Base-by-base conservation (phyloP, 2,113 vertebrate species). In the Podiceps cristatus region DNA sequence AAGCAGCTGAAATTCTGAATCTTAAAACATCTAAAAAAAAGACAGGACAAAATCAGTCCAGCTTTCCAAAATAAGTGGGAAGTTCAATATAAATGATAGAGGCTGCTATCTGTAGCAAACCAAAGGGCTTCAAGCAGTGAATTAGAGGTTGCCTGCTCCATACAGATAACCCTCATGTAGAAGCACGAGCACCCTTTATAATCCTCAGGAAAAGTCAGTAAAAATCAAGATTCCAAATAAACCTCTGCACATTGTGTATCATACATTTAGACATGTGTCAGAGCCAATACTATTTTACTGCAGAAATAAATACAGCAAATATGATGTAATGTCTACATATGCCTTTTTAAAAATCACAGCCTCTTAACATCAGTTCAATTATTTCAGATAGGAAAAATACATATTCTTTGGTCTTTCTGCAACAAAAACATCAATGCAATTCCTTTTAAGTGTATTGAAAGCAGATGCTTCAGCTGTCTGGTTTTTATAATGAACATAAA, bases 371-470 rank as follows among this genome's bases (percentile, higher is more conserved):
- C 49, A 91, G 42, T 77, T 95, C 42, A 62, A 66, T 90, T 71
- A 90, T 86, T 86, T 82, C 59, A 69, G n/a, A 69, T 33, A 82
- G 7, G 37, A 86, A 93, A 95, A 94, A 92, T 44, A 80, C 2
- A 58, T 42, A 69, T 18, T 69, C 24, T 79, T 87, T 69, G 44
- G 42, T 79, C 45, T 83, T 92, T 88, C 72, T 83, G 67, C 25
- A 95, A 86, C 75, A 73, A 94, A 90, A 90, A 47, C 18, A 86
- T 67, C 79, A 80, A 40, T n/a, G 53, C 19, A 77, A 87, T 71
- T 96, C 81, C 78, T 93, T 95, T 80, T 56, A 86, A 92, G 12
- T 58, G 16, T 24, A 93, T 73, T 95, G 76, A 95, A 95, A 84
- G n/a, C 82, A 97, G 67, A 90, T 80, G 71, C 47, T 74, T 88